Percentiles rank a stretch among this genome's conserved stretches.
These are phyloP conservation scores for Liparis tanakae DNA, from an alignment of 2,797 vertebrate species.

Conservation along the genomic window DNA sequence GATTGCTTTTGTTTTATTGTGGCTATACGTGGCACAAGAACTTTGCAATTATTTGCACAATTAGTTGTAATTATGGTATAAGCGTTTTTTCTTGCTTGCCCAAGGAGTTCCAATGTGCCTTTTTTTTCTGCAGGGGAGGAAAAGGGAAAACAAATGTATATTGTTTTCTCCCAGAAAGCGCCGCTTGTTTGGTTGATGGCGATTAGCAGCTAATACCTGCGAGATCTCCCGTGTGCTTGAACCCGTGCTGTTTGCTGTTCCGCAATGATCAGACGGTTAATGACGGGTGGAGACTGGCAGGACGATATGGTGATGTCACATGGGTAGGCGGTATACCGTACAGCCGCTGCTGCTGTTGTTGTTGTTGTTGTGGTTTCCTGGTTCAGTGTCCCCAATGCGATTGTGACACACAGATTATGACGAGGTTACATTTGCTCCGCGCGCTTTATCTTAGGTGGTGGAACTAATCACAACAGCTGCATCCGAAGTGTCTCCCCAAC, in stretches of 20 bases:
- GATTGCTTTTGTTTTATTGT: constrained; percentile 82
- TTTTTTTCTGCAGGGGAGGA: constrained; percentile 64
- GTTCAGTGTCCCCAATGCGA: constrained; percentile 53
- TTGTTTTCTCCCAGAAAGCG: constrained; percentile 83
- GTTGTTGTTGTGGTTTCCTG: constrained; percentile 60
- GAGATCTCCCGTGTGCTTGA: constrained; percentile 71
- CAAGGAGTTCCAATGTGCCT: constrained; percentile 72
- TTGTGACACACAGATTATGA: constrained; percentile 68
- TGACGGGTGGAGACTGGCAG: constrained; percentile 74
- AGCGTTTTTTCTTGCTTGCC: constrained; percentile 81
- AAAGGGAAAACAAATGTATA: constrained; percentile 77
- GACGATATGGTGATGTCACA: constrained; percentile 51
- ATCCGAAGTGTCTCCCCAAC: constrained; percentile 49
- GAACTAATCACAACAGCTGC: constrained; percentile 79
- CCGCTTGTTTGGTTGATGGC: constrained; percentile 80
- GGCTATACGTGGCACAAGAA: constrained; percentile 76
- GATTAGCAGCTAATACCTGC: constrained; percentile 83
- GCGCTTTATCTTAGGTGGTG: constrained; percentile 75
- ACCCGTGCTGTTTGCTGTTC: constrained; percentile 65
- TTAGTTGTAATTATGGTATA: constrained; percentile 84
- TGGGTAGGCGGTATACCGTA: constrained; percentile 39
- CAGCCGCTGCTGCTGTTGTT: constrained; percentile 9
- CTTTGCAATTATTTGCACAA: constrained; percentile 82
- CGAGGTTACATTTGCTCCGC: constrained; percentile 68
- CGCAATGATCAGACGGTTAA: constrained; percentile 77